Evolutionary conservation across 2,797 vertebrate species (phyloP), one percentile per base, ranked within the genome.

Genomic region (Protosalanx chinensis): DNA sequence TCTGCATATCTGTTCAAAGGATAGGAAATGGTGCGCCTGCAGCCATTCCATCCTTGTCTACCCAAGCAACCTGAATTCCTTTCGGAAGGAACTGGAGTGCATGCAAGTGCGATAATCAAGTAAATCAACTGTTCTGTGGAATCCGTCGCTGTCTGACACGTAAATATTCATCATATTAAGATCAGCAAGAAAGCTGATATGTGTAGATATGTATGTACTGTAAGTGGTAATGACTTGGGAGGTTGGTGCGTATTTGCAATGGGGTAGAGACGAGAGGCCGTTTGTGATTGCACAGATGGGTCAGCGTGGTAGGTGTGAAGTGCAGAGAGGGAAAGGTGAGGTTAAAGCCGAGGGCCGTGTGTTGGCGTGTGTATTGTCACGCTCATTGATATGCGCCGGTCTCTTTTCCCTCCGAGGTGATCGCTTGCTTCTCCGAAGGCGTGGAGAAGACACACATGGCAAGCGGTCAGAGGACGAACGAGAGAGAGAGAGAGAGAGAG

Each of bases 101-200:
- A 75, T 78, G 87, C 80, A 86, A 91, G 88, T 92, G 88, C 89
- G 85, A 91, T 91, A 88, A 92, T 91, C 86, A 79, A 88, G 87
- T 88, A 88, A 90, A 90, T 92, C 90, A 91, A 79, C 81, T 35
- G 73, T 58, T 71, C 59, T 41, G 61, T n/a, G 71, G 80, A 70
- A 20, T 83, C 80, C 79, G 76, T 70, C 67, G 79, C 76, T 70
- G 78, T 86, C 81, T 81, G 65, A 73, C 84, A 80, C 81, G 82
- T 87, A 87, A 90, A 90, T 88, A 90, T 90, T 87, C 88, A 88
- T 79, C 82, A 78, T 73, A 76, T 90, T 89, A 87, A 84, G 80
- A 86, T 53, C 68, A 10, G 86, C 82, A 76, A 76, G 71, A 66
- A 64, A 76, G 75, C 77, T 79, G 68, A 79, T 53, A 12, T 35